Evolutionary conservation across 2,797 vertebrate genomes (phyloP).

Genomic region (Megaceryle alcyon): DNA sequence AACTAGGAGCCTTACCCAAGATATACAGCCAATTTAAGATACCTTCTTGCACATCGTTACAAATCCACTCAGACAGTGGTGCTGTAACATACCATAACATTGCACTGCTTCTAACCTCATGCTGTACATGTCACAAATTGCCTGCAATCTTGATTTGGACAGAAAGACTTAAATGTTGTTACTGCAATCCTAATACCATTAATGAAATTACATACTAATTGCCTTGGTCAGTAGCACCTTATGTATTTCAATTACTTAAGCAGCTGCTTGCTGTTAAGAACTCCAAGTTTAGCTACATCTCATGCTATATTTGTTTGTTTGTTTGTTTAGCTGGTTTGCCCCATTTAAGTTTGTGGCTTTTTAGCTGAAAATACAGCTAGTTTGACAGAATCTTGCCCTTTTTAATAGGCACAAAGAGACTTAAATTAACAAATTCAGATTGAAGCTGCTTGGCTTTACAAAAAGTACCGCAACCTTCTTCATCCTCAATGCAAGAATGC

Average conservation of each 20-base stretch:
- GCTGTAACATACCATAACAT: background rate
- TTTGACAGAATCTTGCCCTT: conserved; percentile 5
- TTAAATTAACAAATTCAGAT: conserved; percentile 4
- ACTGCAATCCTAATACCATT: conserved; percentile 22
- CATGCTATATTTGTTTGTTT: background rate
- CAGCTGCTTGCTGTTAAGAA: conserved; percentile 31
- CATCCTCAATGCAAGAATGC: background rate
- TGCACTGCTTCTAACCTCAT: background rate
- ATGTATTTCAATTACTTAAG: conserved; percentile 26
- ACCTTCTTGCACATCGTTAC: background rate
- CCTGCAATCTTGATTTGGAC: conserved; percentile 44
- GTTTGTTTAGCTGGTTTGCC: background rate
- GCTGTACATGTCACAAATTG: background rate
- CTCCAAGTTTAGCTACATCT: conserved; percentile 28
- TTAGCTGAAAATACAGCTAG: background rate
- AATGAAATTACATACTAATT: conserved; percentile 55
- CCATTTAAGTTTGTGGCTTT: background rate
- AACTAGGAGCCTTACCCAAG: background rate
- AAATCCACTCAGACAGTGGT: conserved; percentile 18
- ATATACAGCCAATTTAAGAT: fast-evolving
- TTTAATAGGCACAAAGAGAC: conserved; percentile 4
- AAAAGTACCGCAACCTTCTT: background rate
- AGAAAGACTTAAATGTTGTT: conserved; percentile 58
- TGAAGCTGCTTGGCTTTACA: conserved; percentile 12
- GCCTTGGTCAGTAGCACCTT: conserved; percentile 45